Evolutionary conservation across 2,113 vertebrate genomes (phyloP).

Genomic region (Rhabdomys dilectus): DNA sequence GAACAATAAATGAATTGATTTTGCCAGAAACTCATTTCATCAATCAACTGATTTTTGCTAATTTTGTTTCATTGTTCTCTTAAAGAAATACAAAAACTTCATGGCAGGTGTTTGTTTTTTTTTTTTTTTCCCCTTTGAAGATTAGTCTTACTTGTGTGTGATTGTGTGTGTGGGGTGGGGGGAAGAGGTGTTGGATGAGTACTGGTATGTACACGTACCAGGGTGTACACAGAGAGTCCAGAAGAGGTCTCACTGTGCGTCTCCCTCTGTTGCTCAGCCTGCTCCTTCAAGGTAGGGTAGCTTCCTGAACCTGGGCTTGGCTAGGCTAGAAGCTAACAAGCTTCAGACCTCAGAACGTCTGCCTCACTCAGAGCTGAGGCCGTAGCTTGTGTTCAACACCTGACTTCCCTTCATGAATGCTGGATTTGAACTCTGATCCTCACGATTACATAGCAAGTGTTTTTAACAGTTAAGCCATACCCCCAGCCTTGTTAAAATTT

Average conservation of each 20-base stretch:
- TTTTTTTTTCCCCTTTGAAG: too few relatives aligned
- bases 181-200: too few relatives aligned
- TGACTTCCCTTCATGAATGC: too few relatives aligned
- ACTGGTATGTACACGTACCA: neutral
- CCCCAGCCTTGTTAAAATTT: neutral
- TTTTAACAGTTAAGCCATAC: neutral
- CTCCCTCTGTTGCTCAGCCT: neutral
- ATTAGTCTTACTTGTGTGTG: neutral
- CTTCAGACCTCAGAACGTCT: neutral
- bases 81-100: neutral
- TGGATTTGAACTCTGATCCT: neutral
- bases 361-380: neutral
- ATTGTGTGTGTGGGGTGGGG: neutral
- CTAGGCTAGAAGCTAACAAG: neutral
- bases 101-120: neutral
- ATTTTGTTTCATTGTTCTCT: slow-evolving; percentile 33
- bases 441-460: neutral
- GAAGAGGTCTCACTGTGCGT: neutral
- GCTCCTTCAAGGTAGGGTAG: neutral
- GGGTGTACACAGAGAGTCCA: neutral
- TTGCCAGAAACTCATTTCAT: neutral
- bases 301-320: neutral
- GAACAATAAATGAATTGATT: neutral
- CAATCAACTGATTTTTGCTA: neutral
- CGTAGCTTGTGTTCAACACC: neutral